Base-by-base conservation (phyloP, 2,113 vertebrate genomes). In the Gnathonemus longibarbis region DNA sequence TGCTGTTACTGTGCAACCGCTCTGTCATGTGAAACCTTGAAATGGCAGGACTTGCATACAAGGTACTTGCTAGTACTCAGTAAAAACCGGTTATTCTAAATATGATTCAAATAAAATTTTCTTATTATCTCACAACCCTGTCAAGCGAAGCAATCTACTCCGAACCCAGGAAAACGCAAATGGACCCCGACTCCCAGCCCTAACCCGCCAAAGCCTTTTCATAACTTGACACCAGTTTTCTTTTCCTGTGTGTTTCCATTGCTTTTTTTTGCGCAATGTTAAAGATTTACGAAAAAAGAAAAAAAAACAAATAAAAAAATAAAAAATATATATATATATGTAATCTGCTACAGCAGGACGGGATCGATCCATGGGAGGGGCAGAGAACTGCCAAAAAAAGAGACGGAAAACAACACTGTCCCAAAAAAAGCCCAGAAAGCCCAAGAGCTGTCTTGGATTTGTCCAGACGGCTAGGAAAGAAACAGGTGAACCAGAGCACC, bases 321-420 rank as follows among this genome's bases (percentile, higher is more conserved):
- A n/a, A n/a, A n/a, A n/a, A n/a, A 10, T 48, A 10, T 49, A 50
- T 50, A 15, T 15, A 2, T 50, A 13, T 13, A 49, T 49, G 0
- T 92, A 94, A 94, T 93, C 91, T 88, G 87, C 89, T 92, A 89
- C 91, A 94, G 91, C 77, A 89, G 58, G 89, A 24, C 66, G 15
- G 88, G 84, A 91, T 92, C 91, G 92, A 91, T 24, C 45, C n/a
- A n/a, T 0, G 24, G 83, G n/a, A 48, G 42, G 17, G 89, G 17
- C 9, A 77, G 24, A 15, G 11, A 35, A 74, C 31, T 17, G 17
- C n/a, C 46, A 48, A 35, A 50, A 83, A 39, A 45, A 80, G 8
- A 45, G 48, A 27, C 31, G n/a, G 83, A 46, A 87, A 42, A 35
- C 19, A n/a, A 84, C 13, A 46, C 24, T 45, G 5, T 31, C 27